Evolutionary conservation across 2,113 vertebrate species (phyloP).

Genomic region (Solenodon paradoxus): DNA sequence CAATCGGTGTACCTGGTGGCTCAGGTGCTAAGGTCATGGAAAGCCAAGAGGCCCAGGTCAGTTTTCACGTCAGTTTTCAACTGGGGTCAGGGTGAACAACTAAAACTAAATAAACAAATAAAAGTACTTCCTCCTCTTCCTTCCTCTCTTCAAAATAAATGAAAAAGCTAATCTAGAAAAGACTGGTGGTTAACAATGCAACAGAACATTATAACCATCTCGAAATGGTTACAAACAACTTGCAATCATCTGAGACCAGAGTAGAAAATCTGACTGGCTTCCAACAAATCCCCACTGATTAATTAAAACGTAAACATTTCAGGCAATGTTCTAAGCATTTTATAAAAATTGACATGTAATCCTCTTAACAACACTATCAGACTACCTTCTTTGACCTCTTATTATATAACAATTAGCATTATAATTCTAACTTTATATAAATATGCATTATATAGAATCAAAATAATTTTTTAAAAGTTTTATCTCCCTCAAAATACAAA

Average conservation of each 20-base stretch:
- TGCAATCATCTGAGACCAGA: not conserved
- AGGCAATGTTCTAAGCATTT: not conserved
- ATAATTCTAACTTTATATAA: too few relatives aligned
- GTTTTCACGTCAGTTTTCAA: too few relatives aligned
- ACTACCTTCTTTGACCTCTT: not conserved
- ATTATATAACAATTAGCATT: not conserved
- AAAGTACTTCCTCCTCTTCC: too few relatives aligned
- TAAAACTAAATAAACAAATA: too few relatives aligned
- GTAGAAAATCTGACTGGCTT: conserved; percentile 21
- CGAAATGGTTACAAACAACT: too few relatives aligned
- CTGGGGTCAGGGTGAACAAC: too few relatives aligned
- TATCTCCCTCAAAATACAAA: not conserved
- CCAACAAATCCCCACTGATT: not conserved
- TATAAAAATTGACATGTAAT: conserved; percentile 29
- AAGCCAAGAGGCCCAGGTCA: too few relatives aligned
- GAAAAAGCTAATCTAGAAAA: too few relatives aligned
- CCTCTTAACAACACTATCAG: not conserved
- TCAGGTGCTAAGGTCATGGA: too few relatives aligned
- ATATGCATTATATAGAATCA: too few relatives aligned
- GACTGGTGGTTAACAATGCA: not conserved
- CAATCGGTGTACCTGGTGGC: too few relatives aligned
- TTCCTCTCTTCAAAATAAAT: too few relatives aligned
- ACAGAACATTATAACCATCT: not conserved
- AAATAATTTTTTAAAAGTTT: conserved; percentile 25
- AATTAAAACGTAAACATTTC: not conserved